Base-by-base conservation (phyloP, 2,888 invertebrate genomes). In the Ctenicera cuprea region DNA sequence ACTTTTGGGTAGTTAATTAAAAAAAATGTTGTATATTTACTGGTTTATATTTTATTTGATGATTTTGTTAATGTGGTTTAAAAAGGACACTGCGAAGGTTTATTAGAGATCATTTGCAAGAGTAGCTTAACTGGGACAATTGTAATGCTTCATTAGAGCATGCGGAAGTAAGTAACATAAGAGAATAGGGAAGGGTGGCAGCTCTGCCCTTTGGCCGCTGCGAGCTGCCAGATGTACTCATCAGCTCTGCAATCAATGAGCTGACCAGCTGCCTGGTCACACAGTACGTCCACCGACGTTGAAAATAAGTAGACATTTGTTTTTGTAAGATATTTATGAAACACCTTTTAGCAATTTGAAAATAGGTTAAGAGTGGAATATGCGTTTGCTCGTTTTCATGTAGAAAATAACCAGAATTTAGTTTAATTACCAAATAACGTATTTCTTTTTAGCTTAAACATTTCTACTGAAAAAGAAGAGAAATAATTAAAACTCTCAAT, bases 161-260 rank as follows among this genome's bases (percentile, higher is more conserved):
- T 77, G 75, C 76, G 77, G 73, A 78, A 77, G 77, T 78, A 76
- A 78, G 77, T 76, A 78, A 80, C 75, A 77, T 77, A 79, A 78
- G 78, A 78, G 78, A 79, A 79, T 74, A 64, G 76, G 76, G 76
- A 75, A 78, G 77, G 77, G 79, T 77, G 74, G 70, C 62, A 76
- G 57, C 78, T 80, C 76, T 79, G 84, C 83, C 83, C 84, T 83
- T 83, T 83, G 83, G 82, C 82, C 81, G 82, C 80, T 79, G 82
- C 81, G 84, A 80, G 78, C 78, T 79, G 84, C 83, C 84, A 85
- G 84, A 85, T 85, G 84, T 83, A 84, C 83, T 83, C 84, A 83
- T 84, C 82, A 84, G 80, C 79, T 79, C 78, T 77, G 80, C 82
- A 83, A 83, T 84, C 84, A 83, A 84, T 82, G 84, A 80, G 79